Conservation (phyloP, 1,140 invertebrate genomes). For the Dreissena rostriformis region DNA sequence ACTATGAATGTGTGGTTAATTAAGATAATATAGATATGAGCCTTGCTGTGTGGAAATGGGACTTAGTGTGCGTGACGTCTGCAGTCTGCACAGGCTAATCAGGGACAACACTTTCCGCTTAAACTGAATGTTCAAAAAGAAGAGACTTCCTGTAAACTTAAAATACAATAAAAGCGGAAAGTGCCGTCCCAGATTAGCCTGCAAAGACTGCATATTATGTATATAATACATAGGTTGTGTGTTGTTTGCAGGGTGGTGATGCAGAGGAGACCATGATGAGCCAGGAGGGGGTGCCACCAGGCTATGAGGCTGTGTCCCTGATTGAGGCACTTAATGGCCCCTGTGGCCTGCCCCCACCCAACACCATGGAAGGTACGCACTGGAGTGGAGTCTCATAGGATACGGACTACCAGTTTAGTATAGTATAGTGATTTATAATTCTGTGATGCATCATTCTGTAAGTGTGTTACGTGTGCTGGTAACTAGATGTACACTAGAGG, state of each 20-base stretch:
- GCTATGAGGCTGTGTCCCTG: conserved; percentile 97
- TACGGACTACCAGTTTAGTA: too few species aligned
- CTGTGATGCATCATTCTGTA: too few species aligned
- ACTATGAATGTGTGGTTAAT: not conserved
- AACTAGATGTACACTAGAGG: too few species aligned
- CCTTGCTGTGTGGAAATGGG: not conserved
- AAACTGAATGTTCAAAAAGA: too few species aligned
- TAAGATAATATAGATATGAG: not conserved
- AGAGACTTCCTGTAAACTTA: too few species aligned
- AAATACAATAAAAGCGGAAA: too few species aligned
- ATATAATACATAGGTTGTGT: not conserved
- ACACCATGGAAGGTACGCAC: conserved; percentile 57
- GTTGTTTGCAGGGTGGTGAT: conserved; percentile 60
- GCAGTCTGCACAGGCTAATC: too few species aligned
- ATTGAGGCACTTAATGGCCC: conserved; percentile 99
- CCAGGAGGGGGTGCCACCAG: conserved; percentile 92
- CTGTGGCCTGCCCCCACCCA: conserved; percentile 58
- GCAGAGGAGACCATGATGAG: conserved; percentile 76
- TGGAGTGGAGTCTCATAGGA: not conserved
- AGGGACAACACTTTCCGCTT: too few species aligned
- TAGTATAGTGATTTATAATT: too few species aligned
- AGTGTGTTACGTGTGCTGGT: too few species aligned
- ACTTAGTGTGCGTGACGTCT: not conserved
- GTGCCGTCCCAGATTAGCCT: too few species aligned
- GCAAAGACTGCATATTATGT: too few species aligned